Evolutionary conservation across 2,797 vertebrate species (phyloP).

Genomic region (Mormyrops attenuatus): DNA sequence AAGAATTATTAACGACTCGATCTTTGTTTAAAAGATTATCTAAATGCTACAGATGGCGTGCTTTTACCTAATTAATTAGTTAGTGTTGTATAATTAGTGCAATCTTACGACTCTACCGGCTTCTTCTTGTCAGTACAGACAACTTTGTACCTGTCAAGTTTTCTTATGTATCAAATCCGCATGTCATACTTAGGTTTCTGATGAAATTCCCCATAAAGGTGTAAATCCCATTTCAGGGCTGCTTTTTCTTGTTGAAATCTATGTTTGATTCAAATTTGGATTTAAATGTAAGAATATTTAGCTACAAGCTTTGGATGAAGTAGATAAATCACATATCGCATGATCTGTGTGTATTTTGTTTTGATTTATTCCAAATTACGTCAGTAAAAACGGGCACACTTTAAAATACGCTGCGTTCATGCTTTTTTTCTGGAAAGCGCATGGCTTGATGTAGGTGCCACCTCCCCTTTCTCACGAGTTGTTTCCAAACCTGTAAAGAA

Average conservation of each 20-base stretch:
- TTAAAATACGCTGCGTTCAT: neutral
- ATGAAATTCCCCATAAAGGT: neutral
- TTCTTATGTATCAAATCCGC: neutral
- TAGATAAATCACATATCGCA: neutral
- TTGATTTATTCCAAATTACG: neutral
- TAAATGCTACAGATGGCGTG: neutral
- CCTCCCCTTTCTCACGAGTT: constrained; percentile 15
- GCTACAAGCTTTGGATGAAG: neutral
- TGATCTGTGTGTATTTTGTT: neutral
- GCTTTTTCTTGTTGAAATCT: neutral
- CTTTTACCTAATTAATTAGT: neutral
- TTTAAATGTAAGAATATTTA: neutral
- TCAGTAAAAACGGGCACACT: neutral
- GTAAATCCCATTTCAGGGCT: neutral
- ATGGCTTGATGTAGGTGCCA: neutral
- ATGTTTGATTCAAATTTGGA: neutral
- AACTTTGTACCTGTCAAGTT: neutral
- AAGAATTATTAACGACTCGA: neutral
- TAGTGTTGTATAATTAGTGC: neutral
- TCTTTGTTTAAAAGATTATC: neutral
- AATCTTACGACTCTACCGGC: neutral
- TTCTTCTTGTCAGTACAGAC: neutral
- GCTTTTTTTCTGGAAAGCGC: neutral
- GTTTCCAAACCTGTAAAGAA: constrained; percentile 26
- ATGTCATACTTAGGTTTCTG: neutral